Base-by-base conservation (phyloP, 2,888 invertebrate species). In the Xanthostigma xanthostigma region DNA sequence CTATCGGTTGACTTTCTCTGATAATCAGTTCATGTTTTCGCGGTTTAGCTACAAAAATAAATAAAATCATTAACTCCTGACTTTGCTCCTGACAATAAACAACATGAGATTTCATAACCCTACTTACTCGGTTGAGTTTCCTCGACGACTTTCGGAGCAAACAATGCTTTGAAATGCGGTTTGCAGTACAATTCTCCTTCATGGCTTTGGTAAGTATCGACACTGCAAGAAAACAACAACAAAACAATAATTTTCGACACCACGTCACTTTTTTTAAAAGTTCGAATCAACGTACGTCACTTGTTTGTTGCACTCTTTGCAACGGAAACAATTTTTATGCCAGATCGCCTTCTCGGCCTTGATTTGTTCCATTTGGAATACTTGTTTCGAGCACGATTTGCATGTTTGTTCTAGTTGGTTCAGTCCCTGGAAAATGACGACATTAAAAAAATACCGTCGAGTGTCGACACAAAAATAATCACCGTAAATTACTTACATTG, bases 301-400 rank as follows among this genome's bases (percentile, higher is more conserved):
- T 62, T 86, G 89, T 66, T 93, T 92, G 63, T 81, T 82, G 71
- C 97, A 97, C 68, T 92, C 91, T 49, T 78, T 76, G 65, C 95
- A 96, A 58, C 91, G 76, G 76, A 96, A 93, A 72, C 96, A 96
- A 67, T 86, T 85, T 69, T 88, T 92, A 69, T 96, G 96, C 84
- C 90, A 96, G 55, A 87, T 78, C 46, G 81, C 74, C 60, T 84
- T 82, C 70, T 93, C 95, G 1, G 93, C 91, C 69, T 93, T 93
- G 56, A 94, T 78, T 60, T 91, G 84, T 70, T 96, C 96, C 94
- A 96, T 94, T 66, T 91, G 93, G 69, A 90, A 96, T 47, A 95
- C 95, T 50, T 86, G 82, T 65, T 92, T 88, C 53, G 79, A 73
- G 67, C 95, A 96, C 56, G 83, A 78, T 60, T 81, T 83, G 65